Evolutionary conservation across 2,113 vertebrate species (phyloP), one percentile per base, ranked within the genome.

Genomic region (Pampusana beccarii): DNA sequence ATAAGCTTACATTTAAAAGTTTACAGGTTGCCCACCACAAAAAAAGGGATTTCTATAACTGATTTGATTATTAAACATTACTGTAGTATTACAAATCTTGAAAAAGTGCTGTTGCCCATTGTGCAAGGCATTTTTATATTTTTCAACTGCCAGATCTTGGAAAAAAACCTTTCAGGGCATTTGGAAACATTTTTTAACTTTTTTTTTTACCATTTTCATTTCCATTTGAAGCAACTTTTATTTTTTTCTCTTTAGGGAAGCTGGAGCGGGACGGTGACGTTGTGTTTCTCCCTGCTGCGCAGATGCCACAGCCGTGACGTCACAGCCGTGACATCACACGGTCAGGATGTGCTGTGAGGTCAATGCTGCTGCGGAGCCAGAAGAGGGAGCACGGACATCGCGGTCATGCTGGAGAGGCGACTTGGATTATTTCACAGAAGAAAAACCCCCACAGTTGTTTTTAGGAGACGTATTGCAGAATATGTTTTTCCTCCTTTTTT

Each of bases 361-460:
- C 69, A 83, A 42, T 95, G 46, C 17, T 87, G 34, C 89, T 66
- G 25, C 28, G 34, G n/a, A 79, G 13, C 98, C 98, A 97, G 97
- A 62, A 98, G 98, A 97, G 98, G 98, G 98, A 97, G 98, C 97
- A 91, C 96, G 94, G 84, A 83, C 62, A 64, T 87, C 91, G 69
- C 57, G 20, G 9, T 66, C 31, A 6, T 20, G 11, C 34, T 29
- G 14, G 33, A 36, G 29, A 48, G 50, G 23, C 31, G 64, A 23
- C 19, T 72, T 42, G 23, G 51, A 53, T 66, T 66, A 38, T 75
- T 84, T 79, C 5, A 0, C 14, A 51, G 11, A 66, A n/a, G 24
- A 56, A 88, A 74, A 73, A 10, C 24, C 23, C 26, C 26, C 13
- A 25, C 17, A 84, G 62, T 65, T 90, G 7, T 86, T 83, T 79